Conservation (phyloP, 2,797 vertebrate species). For the Sebastes hubbsi region DNA sequence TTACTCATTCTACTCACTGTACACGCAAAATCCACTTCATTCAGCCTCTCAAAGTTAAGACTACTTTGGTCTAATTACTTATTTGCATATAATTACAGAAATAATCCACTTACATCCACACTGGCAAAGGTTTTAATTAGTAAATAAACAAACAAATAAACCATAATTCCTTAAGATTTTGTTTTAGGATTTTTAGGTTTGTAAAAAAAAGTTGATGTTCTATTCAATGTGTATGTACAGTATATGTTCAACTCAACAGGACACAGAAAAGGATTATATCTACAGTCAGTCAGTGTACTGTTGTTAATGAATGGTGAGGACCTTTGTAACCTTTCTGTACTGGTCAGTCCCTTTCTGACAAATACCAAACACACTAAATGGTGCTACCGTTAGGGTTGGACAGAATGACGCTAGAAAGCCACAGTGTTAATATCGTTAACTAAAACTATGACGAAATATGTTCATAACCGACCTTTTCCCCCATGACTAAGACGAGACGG, state of each 20-base stretch:
- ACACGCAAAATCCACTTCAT: not conserved
- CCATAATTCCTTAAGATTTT: not conserved
- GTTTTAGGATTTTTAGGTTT: too few species aligned
- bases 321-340: not conserved
- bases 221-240: too few species aligned
- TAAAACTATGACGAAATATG: too few species aligned
- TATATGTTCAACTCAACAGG: too few species aligned
- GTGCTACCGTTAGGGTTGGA: not conserved
- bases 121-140: not conserved
- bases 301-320: not conserved
- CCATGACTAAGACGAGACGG: too few species aligned
- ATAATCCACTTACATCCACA: slow-evolving; percentile 5
- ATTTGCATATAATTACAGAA: slow-evolving; percentile 19
- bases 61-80: not conserved
- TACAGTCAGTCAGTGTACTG: not conserved
- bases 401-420: too few species aligned
- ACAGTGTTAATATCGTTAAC: too few species aligned
- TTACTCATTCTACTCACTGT: not conserved
- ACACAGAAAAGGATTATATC: not conserved
- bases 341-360: not conserved
- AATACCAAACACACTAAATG: not conserved
- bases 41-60: not conserved
- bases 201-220: too few species aligned
- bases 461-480: too few species aligned
- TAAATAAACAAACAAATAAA: not conserved